These are phyloP conservation scores for Lochmaea crataegi DNA, from an alignment of 2,888 invertebrate species.

Conservation along the genomic window DNA sequence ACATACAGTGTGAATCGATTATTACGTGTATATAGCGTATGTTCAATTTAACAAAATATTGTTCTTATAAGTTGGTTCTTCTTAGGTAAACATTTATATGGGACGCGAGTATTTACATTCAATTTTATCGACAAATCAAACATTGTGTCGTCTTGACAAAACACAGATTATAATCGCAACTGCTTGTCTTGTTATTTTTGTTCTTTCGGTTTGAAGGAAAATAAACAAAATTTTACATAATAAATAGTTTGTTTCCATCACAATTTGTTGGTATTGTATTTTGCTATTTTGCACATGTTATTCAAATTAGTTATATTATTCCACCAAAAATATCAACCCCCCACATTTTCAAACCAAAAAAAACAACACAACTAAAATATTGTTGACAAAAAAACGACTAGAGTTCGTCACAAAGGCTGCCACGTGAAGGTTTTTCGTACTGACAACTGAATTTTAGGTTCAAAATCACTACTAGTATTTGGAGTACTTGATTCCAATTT, in stretches of 20 bases:
- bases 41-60: background rate
- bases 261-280: background rate
- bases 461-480: no score
- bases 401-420: no score
- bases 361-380: no score
- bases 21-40: background rate
- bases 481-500: no score
- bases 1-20: background rate
- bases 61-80: slow-evolving; percentile 7
- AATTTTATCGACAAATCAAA: slow-evolving; percentile 33
- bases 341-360: no score
- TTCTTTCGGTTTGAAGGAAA: slow-evolving; percentile 20
- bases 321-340: no score
- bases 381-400: no score
- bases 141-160: slow-evolving; percentile 28
- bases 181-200: slow-evolving; percentile 22
- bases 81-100: slow-evolving; percentile 21
- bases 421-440: no score
- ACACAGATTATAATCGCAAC: slow-evolving; percentile 23
- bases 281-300: slow-evolving; percentile 19
- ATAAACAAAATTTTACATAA: slow-evolving; percentile 31
- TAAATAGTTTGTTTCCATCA: slow-evolving; percentile 12
- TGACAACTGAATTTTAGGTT: no score
- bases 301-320: background rate
- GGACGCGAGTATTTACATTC: slow-evolving; percentile 25